These are phyloP conservation scores for Spicauda simplicius DNA, from an alignment of 2,888 invertebrate species.

Conservation along the genomic window DNA sequence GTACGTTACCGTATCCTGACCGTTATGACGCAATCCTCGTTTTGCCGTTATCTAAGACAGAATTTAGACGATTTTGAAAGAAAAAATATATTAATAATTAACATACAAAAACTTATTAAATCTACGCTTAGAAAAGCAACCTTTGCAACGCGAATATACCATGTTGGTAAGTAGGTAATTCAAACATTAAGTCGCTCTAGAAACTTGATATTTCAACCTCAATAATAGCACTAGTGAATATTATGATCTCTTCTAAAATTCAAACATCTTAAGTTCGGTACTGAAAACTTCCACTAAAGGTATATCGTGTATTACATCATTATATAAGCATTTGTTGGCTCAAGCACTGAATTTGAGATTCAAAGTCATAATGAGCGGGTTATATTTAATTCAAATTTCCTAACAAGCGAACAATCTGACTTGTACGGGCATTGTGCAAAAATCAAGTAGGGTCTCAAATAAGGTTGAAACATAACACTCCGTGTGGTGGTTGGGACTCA, in stretches of 20 bases:
- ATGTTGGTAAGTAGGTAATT: too few relatives aligned
- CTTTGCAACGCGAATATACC: too few relatives aligned
- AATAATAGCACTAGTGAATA: background rate
- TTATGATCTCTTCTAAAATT: slow-evolving; percentile 4
- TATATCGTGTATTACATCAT: background rate
- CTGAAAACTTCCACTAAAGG: slow-evolving; percentile 7
- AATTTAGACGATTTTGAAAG: background rate
- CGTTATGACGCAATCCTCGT: slow-evolving; percentile 19
- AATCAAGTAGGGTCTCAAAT: slow-evolving; percentile 48
- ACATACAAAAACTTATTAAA: too few relatives aligned
- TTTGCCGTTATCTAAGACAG: background rate
- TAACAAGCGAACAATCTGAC: slow-evolving; percentile 18
- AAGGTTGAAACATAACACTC: slow-evolving; percentile 63
- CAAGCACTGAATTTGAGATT: slow-evolving; percentile 14
- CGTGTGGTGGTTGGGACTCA: slow-evolving; percentile 61
- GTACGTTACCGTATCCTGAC: slow-evolving; percentile 19
- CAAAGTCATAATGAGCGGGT: slow-evolving; percentile 12
- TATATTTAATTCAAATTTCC: slow-evolving; percentile 32
- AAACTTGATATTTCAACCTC: background rate
- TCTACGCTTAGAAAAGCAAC: too few relatives aligned
- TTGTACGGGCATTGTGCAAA: slow-evolving; percentile 36
- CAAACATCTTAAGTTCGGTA: background rate
- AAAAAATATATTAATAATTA: background rate
- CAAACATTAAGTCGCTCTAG: slow-evolving; percentile 1
- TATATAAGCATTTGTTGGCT: background rate